phyloP scores from a whole-genome alignment of 92 coral and sea anemone species.

The Epizoanthus rinbou region DNA sequence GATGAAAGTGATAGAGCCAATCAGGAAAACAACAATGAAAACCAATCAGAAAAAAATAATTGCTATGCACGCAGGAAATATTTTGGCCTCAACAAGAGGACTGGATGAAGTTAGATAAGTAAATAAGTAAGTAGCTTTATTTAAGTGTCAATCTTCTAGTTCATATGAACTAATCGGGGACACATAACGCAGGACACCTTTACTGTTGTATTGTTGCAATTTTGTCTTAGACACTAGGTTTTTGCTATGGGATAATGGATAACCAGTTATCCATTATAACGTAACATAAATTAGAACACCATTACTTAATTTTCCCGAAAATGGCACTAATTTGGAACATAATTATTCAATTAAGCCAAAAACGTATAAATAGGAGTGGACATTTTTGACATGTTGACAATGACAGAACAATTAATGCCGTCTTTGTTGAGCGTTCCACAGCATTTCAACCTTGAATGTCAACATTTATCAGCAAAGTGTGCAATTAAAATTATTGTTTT shows the following conservation, averaged over 20 bases:
- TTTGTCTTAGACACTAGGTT: background rate
- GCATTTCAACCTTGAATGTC: no score
- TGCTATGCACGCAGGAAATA: background rate
- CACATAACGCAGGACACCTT: background rate
- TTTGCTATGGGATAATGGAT: background rate
- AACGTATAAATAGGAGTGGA: no score
- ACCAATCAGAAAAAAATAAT: no score
- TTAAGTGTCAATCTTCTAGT: no score
- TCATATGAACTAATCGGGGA: no score
- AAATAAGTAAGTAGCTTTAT: no score
- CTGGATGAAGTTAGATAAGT: background rate
- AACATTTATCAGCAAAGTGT: background rate
- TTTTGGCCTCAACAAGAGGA: slow-evolving; percentile 3
- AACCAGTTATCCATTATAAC: background rate
- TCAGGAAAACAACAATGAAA: no score
- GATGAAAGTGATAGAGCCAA: no score
- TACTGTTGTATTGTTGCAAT: background rate
- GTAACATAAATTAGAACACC: background rate
- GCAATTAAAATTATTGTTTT: background rate
- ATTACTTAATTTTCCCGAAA: background rate
- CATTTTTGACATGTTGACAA: no score
- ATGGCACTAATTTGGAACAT: background rate
- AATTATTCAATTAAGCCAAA: background rate
- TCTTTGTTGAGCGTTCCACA: no score
- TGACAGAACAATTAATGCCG: no score